Evolutionary conservation across 2,888 invertebrate species (phyloP), one percentile per base, ranked within the genome.

Genomic region (Dorcus parallelipipedus): DNA sequence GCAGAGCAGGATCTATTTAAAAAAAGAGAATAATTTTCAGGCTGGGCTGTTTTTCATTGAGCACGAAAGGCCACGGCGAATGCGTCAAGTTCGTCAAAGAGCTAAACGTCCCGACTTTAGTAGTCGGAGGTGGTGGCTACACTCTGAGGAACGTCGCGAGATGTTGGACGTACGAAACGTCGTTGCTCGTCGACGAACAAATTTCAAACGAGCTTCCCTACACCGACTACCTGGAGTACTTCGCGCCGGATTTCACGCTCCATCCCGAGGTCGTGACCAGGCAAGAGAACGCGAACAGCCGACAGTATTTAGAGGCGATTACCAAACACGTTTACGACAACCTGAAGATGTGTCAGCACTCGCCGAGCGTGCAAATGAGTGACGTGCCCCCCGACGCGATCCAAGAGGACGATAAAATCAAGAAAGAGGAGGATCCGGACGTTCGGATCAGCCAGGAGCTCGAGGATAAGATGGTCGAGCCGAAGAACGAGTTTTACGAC

Each of bases 151-250:
- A 99, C 77, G 98, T 99, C 0, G 98, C 99, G 0, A 84, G 99
- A 3, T 98, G 97, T 76, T 99, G 99, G 99, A 97, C 98, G 0
- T 97, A 97, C 71, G 99, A 99, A 79, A 99, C 99, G 0, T 94
- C 97, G 0, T 80, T 99, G 0, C 79, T 98, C 2, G 87, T 97
- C 0, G 97, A 97, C 71, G 95, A 97, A 71, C 88, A 87, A 60
- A 95, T 99, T 57, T 91, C 91, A 50, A 95, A 97, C 75, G 97
- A 98, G 73, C 82, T 99, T 41, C 99, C 99, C 0, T 92, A 93
- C 75, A 95, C 93, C 0, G 97, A 98, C 75, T 99, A 97, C 75
- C 83, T 97, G 56, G 97, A 97, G 76, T 98, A 95, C 77, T 99
- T 98, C 77, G 95, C 94, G 0, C 98, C 98, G 0, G 98, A 99